Percentiles rank a stretch among this genome's conserved stretches.
These are phyloP conservation scores for Ictidomys tridecemlineatus DNA, from an alignment of 2,113 vertebrate species.

Conservation along the genomic window DNA sequence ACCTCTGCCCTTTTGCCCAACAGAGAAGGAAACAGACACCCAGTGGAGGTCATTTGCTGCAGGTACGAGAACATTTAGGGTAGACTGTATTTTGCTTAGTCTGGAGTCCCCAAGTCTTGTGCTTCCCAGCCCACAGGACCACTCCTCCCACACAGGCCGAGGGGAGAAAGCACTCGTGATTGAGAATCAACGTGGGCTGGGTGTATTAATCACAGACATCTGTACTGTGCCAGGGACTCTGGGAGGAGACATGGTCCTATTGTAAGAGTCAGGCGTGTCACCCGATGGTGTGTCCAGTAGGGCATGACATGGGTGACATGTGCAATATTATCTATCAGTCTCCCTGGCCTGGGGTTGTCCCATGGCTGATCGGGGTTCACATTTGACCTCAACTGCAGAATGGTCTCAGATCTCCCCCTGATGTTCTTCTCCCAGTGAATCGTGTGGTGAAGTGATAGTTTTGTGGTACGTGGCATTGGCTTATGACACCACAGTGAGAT, in stretches of 20 bases:
- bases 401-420: background rate
- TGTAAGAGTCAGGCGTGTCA: fast-evolving
- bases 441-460: background rate
- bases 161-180: fast-evolving
- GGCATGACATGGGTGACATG: fast-evolving
- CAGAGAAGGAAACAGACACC: background rate
- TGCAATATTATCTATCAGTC: fast-evolving
- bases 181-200: background rate
- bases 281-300: fast-evolving
- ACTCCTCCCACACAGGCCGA: background rate
- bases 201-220: too few species aligned
- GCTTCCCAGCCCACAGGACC: fast-evolving
- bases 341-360: background rate
- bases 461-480: too few species aligned
- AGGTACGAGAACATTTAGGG: fast-evolving
- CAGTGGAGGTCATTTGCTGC: fast-evolving
- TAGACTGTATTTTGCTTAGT: fast-evolving
- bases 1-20: fast-evolving
- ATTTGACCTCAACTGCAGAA: background rate
- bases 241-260: fast-evolving
- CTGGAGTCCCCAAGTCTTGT: background rate
- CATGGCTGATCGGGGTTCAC: background rate
- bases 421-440: background rate
- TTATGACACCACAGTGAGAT: fast-evolving
- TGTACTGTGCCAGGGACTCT: fast-evolving